Percentiles rank a stretch among this genome's conserved stretches.
Conservation (phyloP, 37 sponge, comb jelly and placozoan species). For the Eunapius fragilis region DNA sequence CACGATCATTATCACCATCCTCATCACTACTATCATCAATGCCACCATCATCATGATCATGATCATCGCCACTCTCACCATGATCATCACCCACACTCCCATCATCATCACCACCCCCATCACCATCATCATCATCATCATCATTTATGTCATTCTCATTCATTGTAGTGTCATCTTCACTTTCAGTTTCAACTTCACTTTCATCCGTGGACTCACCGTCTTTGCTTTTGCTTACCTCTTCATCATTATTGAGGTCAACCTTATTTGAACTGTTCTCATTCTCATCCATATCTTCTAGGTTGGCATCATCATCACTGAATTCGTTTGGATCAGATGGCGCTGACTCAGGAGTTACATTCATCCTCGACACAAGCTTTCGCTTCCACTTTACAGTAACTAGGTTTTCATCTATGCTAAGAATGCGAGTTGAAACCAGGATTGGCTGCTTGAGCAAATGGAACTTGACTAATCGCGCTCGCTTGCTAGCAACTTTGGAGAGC, state of each 20-base stretch:
- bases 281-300: not conserved
- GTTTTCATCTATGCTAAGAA: not conserved
- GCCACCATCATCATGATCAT: not conserved
- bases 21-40: not conserved
- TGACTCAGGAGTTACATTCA: not conserved
- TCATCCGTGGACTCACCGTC: not conserved
- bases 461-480: not conserved
- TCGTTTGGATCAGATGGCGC: not conserved
- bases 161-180: not conserved
- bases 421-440: not conserved
- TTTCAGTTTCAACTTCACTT: not conserved
- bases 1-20: not conserved
- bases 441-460: not conserved
- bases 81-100: not conserved
- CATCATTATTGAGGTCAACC: not conserved
- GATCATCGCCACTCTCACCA: not conserved
- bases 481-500: not conserved
- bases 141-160: not conserved
- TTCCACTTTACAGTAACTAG: not conserved
- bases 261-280: not conserved
- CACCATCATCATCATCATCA: not conserved
- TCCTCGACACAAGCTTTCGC: not conserved
- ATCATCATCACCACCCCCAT: not conserved
- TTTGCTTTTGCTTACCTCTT: not conserved
- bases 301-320: not conserved